phyloP scores from a whole-genome alignment of 2,888 invertebrate genomes.

The Apantesis nais region DNA sequence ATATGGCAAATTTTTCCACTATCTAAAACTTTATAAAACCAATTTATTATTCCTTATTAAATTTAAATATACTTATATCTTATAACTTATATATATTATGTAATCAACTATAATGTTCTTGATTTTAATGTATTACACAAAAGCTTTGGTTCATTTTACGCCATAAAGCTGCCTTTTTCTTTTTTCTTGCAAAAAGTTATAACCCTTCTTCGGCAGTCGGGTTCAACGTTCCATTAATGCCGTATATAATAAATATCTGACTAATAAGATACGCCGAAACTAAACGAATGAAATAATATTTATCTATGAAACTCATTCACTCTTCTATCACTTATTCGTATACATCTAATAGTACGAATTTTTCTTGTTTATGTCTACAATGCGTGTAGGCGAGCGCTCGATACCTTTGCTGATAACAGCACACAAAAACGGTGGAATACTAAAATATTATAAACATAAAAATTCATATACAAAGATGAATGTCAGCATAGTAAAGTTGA shows the following conservation, averaged over 20 bases:
- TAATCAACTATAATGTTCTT: too few relatives aligned
- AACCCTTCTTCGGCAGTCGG: too few relatives aligned
- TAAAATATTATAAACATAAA: slow-evolving; percentile 1
- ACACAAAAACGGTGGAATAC: not conserved
- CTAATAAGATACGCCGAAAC: not conserved
- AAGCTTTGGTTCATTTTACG: too few relatives aligned
- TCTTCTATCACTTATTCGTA: not conserved
- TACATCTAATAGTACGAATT: not conserved
- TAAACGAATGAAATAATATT: not conserved
- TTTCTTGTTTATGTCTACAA: not conserved
- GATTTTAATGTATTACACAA: too few relatives aligned
- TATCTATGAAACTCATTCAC: not conserved
- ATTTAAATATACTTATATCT: too few relatives aligned
- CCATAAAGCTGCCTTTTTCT: too few relatives aligned
- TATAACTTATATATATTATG: too few relatives aligned
- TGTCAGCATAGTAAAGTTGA: not conserved
- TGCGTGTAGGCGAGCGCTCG: not conserved
- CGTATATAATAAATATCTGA: not conserved
- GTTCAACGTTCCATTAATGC: not conserved
- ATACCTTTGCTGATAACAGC: not conserved
- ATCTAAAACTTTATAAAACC: too few relatives aligned
- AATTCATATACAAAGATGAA: not conserved
- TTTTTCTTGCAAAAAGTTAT: too few relatives aligned
- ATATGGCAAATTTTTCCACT: too few relatives aligned
- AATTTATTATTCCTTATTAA: too few relatives aligned